phyloP scores from a whole-genome alignment of 2,888 invertebrate genomes.

The Cataglyphis altisquamis region DNA sequence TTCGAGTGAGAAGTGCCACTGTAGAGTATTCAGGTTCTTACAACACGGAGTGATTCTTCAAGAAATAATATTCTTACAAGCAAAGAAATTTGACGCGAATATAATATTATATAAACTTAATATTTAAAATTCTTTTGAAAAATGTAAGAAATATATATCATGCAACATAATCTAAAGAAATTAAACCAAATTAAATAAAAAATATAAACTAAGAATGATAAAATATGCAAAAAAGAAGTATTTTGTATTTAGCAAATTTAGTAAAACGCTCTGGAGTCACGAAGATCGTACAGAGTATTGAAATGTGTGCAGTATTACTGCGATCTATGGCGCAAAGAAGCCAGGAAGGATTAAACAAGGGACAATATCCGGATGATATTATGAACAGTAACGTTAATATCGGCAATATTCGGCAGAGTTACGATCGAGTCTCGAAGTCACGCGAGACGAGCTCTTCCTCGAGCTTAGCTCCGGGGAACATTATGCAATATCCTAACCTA shows the following conservation, averaged over 20 bases:
- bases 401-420: constrained; percentile 68
- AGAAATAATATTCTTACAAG: constrained; percentile 35
- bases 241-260: background rate
- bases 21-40: background rate
- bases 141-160: background rate
- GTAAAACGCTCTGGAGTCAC: background rate
- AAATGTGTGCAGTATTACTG: constrained; percentile 19
- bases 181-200: background rate
- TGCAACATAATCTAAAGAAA: background rate
- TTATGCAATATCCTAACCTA: constrained; percentile 71
- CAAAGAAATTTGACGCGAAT: background rate
- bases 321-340: constrained; percentile 13
- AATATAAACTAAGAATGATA: background rate
- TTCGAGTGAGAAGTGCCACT: constrained; percentile 29
- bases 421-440: constrained; percentile 59
- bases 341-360: constrained; percentile 53
- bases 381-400: constrained; percentile 69
- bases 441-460: constrained; percentile 49
- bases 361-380: constrained; percentile 42
- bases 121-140: background rate
- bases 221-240: background rate
- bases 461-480: constrained; percentile 64
- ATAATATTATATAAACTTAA: background rate
- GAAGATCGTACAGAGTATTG: constrained; percentile 8
- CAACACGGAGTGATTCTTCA: background rate